Conservation (phyloP, 2,113 vertebrate species). For the Alectura lathami region DNA sequence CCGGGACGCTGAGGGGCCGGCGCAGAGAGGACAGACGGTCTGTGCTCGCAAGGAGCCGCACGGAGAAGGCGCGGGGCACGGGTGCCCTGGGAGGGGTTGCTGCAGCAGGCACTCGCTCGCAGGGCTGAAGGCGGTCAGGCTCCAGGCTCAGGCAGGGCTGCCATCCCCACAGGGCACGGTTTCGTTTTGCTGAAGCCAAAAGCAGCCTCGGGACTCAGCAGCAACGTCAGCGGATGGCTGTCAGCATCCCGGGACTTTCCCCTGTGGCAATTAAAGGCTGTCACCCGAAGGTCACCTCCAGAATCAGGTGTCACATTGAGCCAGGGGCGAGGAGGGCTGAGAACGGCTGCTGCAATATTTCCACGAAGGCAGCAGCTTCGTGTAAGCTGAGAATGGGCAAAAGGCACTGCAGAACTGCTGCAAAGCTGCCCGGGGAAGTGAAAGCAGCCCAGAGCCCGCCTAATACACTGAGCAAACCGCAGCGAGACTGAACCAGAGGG, state of each 20-base stretch:
- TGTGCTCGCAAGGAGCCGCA: no score
- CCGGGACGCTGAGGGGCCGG: no score
- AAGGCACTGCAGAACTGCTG: background rate
- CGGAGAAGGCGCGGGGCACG: no score
- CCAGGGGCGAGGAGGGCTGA: background rate
- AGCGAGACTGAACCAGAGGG: no score
- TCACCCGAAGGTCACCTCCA: background rate
- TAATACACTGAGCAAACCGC: background rate
- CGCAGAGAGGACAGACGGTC: no score
- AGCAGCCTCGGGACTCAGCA: background rate
- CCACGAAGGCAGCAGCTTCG: fast-evolving
- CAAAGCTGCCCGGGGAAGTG: background rate
- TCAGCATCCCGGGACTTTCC: background rate
- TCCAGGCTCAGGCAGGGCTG: fast-evolving
- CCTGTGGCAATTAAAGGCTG: fast-evolving
- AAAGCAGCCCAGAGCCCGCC: background rate
- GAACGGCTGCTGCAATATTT: background rate
- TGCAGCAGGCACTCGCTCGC: no score
- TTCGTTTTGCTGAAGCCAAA: fast-evolving
- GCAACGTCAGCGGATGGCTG: fast-evolving
- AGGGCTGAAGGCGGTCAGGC: background rate
- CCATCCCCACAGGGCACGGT: fast-evolving
- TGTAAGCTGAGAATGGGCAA: fast-evolving
- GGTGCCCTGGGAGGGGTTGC: no score
- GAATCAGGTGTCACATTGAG: background rate